Percentiles rank a stretch among this genome's conserved stretches.
These are phyloP conservation scores for Xestia rhomboidea DNA, from an alignment of 2,888 invertebrate genomes.

Conservation along the genomic window DNA sequence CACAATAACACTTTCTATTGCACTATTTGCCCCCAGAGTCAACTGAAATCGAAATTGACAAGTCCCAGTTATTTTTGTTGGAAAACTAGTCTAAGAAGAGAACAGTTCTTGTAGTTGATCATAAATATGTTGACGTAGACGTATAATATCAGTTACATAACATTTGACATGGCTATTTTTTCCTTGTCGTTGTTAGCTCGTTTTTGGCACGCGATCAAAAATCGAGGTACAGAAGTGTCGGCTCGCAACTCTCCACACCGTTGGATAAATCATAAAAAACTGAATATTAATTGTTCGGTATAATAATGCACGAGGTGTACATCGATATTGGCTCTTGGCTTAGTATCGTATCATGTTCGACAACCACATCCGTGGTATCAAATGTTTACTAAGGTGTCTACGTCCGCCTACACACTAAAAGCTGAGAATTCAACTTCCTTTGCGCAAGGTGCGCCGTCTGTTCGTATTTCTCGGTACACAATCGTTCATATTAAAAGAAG, in stretches of 20 bases:
- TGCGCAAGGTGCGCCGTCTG: constrained; percentile 43
- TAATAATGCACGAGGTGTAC: constrained; percentile 32
- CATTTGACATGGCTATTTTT: constrained; percentile 88
- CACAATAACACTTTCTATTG: constrained; percentile 27
- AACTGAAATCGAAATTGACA: constrained; percentile 35
- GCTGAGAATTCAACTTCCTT: constrained; percentile 53
- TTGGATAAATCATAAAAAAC: constrained; percentile 59
- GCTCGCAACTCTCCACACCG: constrained; percentile 67
- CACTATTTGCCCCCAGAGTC: constrained; percentile 14
- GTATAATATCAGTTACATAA: constrained; percentile 77
- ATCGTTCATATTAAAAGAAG: constrained; percentile 54
- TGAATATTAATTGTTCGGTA: constrained; percentile 34
- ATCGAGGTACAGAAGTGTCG: constrained; percentile 74
- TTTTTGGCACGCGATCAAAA: constrained; percentile 85
- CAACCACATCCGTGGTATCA: constrained; percentile 74
- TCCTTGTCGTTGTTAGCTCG: constrained; percentile 84
- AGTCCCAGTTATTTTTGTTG: constrained; percentile 46
- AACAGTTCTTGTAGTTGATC: constrained; percentile 52
- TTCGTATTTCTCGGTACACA: constrained; percentile 54
- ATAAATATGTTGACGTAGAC: constrained; percentile 71
- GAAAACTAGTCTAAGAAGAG: constrained; percentile 37
- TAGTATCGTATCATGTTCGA: constrained; percentile 57
- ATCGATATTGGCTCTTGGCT: constrained; percentile 41
- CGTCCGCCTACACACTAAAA: constrained; percentile 60
- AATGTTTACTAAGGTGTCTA: constrained; percentile 70